phyloP scores from a whole-genome alignment of 2,113 vertebrate species.

The Dissostichus mawsoni region DNA sequence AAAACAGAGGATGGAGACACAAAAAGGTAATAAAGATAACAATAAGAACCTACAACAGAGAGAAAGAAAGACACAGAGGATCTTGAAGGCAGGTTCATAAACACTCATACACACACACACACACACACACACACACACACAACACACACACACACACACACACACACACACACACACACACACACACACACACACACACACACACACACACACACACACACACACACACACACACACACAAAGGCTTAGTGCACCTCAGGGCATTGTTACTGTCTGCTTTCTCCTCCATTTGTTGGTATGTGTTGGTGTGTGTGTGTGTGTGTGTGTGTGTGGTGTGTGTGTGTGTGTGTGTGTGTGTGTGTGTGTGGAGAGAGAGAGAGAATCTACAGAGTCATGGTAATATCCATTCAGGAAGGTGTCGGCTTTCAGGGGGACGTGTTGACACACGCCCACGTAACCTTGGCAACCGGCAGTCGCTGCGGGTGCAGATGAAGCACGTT shows the following conservation, averaged over 20 bases:
- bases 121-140: constrained; percentile 28
- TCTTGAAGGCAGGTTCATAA: too few relatives aligned
- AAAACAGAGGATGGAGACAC: not conserved
- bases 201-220: not conserved
- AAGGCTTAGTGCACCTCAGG: constrained; percentile 4
- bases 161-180: too few relatives aligned
- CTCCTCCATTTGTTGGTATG: constrained; percentile 16
- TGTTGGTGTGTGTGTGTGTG: not conserved
- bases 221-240: constrained; percentile 15
- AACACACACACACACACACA: constrained; percentile 24
- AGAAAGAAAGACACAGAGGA: not conserved
- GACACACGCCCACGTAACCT: constrained; percentile 81
- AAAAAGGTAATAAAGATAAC: too few relatives aligned
- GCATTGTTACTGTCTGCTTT: constrained; percentile 40
- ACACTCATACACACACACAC: constrained; percentile 8
- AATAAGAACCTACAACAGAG: not conserved
- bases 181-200: not conserved
- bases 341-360: not conserved
- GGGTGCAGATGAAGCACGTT: constrained; percentile 76
- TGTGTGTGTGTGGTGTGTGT: not conserved
- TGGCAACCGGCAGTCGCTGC: constrained; percentile 76
- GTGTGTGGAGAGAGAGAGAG: constrained; percentile 18
- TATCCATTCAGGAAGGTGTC: constrained; percentile 79
- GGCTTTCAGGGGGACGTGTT: constrained; percentile 73
- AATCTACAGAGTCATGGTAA: constrained; percentile 68